Evolutionary conservation across 2,797 vertebrate species (phyloP).

Genomic region (Psittacula echo): DNA sequence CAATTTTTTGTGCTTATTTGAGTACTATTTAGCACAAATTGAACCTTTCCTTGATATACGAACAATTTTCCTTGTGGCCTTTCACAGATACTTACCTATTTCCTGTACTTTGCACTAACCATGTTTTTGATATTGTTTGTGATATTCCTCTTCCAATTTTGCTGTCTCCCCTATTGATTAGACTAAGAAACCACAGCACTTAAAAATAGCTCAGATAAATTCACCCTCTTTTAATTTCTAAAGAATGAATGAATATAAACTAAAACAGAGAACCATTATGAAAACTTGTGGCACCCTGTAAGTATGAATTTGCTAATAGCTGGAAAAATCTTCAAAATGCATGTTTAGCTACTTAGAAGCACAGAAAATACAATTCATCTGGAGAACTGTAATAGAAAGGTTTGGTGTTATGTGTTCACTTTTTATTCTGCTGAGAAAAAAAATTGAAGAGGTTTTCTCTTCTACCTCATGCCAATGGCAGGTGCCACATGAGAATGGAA

Average conservation of each 20-base stretch:
- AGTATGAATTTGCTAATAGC: not conserved
- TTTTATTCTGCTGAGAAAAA: not conserved
- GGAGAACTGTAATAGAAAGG: not conserved
- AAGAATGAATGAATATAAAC: not conserved
- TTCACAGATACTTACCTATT: constrained; percentile 26
- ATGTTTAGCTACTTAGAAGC: not conserved
- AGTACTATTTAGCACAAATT: not conserved
- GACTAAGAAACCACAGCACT: not conserved
- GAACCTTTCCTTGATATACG: not conserved
- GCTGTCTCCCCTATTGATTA: not conserved
- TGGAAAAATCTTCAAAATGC: not conserved
- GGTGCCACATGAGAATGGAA: not conserved
- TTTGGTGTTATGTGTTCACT: not conserved
- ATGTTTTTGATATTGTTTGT: not conserved
- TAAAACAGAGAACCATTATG: not conserved
- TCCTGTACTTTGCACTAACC: not conserved
- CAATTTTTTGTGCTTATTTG: not conserved
- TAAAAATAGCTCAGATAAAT: constrained; percentile 9
- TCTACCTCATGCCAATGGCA: not conserved
- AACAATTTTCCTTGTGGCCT: not conserved
- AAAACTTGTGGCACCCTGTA: not conserved
- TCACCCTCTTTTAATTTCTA: not conserved
- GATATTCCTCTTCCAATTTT: constrained; percentile 1
- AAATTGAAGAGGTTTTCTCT: not conserved
- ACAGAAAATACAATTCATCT: not conserved